Base-by-base conservation (phyloP, 2,888 invertebrate genomes). In the Cephus pulcher region DNA sequence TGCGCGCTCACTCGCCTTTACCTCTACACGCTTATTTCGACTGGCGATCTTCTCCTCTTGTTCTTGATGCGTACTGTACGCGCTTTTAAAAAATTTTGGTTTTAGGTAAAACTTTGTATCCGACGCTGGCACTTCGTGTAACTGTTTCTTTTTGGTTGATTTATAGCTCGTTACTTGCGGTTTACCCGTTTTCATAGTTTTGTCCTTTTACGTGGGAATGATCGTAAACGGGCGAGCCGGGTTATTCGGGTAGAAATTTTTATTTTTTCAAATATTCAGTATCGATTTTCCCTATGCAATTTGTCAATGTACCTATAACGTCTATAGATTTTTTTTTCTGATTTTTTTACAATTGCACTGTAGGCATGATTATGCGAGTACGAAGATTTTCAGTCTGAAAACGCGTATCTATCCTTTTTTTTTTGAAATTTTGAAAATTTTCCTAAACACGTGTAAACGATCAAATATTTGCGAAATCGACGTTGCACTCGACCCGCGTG, bases 361-460 rank as follows among this genome's bases (percentile, higher is more conserved):
- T 56, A 56, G 9, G 23, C 23, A 23, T 2, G 0, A 9, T 23
- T 2, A 9, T 23, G 9, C 6, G 2, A 56, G 56, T 56, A 56
- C 9, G 23, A 56, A 23, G 1, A 56, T 9, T 23, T 56, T 56
- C 56, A 23, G 56, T 23, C 9, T 23, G 2, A 0, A n/a, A 33
- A 30, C 33, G 40, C 78, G 34, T 34, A 30, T 69, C 35, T 71
- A 74, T 35, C 40, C 35, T 30, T 71, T 71, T 30, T 70, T 4
- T 4, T 12, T 32, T 1, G 40, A 37, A 1, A 15, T 15, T 12
- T 75, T 6, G 77, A 81, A 80, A 82, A 81, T 79, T 81, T 77
- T 79, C 82, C 76, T 81, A 84, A 83, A 83, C 79, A 80, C 79
- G 80, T 80, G 82, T 84, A 82, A 85, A 82, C 82, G 77, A 83